A percentile compares a stretch with the other conserved stretches of the same genome.
Conservation (phyloP, 2,113 vertebrate species). For the Catharus minimus region DNA sequence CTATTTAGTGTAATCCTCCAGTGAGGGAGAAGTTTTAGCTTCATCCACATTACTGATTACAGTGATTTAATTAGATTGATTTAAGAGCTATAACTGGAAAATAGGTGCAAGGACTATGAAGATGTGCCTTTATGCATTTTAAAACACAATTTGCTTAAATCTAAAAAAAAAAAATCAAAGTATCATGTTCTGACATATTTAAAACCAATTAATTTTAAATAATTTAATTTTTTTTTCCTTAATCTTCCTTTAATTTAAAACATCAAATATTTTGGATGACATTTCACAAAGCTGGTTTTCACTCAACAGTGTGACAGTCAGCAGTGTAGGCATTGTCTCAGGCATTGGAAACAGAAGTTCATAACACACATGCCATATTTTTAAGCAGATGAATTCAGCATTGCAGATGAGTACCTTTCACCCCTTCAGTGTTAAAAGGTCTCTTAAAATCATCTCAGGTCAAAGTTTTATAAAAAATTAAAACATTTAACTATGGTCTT, state of each 20-base stretch:
- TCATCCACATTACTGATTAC: background rate
- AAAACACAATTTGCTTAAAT: background rate
- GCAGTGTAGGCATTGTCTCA: background rate
- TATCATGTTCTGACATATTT: background rate
- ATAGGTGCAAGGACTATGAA: background rate
- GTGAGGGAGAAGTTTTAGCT: background rate
- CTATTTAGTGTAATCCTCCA: background rate
- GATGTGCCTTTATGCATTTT: background rate
- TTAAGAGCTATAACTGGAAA: background rate
- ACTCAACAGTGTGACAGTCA: background rate
- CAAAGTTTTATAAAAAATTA: background rate
- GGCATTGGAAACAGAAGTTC: background rate
- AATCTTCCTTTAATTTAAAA: background rate
- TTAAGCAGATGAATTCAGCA: background rate
- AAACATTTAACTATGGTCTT: background rate
- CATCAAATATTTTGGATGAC: background rate
- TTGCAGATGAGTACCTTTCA: background rate
- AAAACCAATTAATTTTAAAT: background rate
- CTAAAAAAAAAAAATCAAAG: background rate
- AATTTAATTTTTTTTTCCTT: background rate
- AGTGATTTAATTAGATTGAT: background rate
- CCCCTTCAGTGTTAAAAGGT: background rate
- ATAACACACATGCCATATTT: rapidly evolving
- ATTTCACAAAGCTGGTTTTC: background rate
- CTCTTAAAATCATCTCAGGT: background rate